phyloP scores from a whole-genome alignment of 1,140 invertebrate species.

The Penaeus indicus region DNA sequence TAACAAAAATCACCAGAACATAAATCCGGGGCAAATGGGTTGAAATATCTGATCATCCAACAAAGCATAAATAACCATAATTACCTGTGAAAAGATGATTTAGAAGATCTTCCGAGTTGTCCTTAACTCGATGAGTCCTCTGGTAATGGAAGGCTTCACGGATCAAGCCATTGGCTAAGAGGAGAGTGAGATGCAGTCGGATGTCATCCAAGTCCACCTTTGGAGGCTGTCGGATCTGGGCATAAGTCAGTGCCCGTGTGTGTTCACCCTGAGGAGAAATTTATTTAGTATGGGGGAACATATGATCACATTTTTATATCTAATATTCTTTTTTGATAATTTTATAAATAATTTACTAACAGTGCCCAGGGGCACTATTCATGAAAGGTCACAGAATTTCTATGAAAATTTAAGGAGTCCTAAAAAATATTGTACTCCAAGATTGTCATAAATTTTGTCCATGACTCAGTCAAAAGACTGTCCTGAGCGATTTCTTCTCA shows the following conservation, averaged over 20 bases:
- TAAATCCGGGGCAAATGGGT: neutral
- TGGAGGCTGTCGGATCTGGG: slow-evolving; percentile 73
- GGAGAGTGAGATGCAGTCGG: slow-evolving; percentile 70
- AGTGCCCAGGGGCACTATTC: too few relatives aligned
- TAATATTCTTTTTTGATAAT: too few relatives aligned
- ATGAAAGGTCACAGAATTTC: too few relatives aligned
- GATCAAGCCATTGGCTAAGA: slow-evolving; percentile 75
- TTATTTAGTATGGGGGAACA: neutral
- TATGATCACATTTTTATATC: neutral
- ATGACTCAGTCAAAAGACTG: too few relatives aligned
- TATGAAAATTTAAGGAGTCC: too few relatives aligned
- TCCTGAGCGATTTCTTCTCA: too few relatives aligned
- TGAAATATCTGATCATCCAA: neutral
- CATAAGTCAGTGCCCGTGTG: slow-evolving; percentile 73
- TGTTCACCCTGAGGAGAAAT: slow-evolving; percentile 45
- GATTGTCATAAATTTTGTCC: too few relatives aligned
- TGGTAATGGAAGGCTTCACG: slow-evolving; percentile 75
- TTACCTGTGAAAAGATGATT: slow-evolving; percentile 69
- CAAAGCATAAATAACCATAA: neutral
- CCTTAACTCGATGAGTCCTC: slow-evolving; percentile 70
- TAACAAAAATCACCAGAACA: neutral
- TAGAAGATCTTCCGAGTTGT: slow-evolving; percentile 70
- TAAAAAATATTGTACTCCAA: too few relatives aligned
- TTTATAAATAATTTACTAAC: too few relatives aligned
- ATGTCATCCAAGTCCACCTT: slow-evolving; percentile 73